A percentile compares a stretch with the other conserved stretches of the same genome.
These are phyloP conservation scores for Stigmatopora argus DNA, from an alignment of 2,113 vertebrate genomes.

Conservation along the genomic window DNA sequence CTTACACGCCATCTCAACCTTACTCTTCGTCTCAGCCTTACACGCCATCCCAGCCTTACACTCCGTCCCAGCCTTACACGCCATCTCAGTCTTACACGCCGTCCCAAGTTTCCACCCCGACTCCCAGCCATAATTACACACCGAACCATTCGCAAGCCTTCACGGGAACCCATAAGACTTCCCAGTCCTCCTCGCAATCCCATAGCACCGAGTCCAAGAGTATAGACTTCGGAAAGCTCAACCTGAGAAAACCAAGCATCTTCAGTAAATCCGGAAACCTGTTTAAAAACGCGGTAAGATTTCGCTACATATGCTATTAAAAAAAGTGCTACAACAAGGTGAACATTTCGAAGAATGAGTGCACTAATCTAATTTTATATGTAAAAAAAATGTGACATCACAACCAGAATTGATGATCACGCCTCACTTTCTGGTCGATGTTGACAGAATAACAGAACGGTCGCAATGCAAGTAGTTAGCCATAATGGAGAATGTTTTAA, in stretches of 20 bases:
- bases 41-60: background rate
- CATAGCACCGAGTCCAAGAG: background rate
- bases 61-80: background rate
- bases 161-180: background rate
- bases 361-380: too few species aligned
- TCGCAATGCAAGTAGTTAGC: too few species aligned
- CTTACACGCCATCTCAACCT: background rate
- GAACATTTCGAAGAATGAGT: background rate
- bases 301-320: background rate
- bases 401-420: too few species aligned
- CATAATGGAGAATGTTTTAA: too few species aligned
- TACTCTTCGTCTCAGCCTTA: background rate
- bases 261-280: constrained; percentile 66
- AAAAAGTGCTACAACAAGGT: background rate
- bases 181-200: constrained; percentile 3
- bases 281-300: constrained; percentile 62
- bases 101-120: background rate
- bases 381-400: too few species aligned
- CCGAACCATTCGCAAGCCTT: constrained; percentile 13
- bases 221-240: constrained; percentile 12
- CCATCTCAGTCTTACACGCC: constrained; percentile 3
- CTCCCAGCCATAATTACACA: constrained; percentile 11
- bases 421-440: too few species aligned
- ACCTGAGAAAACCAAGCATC: constrained; percentile 51
- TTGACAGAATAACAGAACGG: too few species aligned